phyloP scores from a whole-genome alignment of 1,140 invertebrate species.

The Protaetia brevitarsis region DNA sequence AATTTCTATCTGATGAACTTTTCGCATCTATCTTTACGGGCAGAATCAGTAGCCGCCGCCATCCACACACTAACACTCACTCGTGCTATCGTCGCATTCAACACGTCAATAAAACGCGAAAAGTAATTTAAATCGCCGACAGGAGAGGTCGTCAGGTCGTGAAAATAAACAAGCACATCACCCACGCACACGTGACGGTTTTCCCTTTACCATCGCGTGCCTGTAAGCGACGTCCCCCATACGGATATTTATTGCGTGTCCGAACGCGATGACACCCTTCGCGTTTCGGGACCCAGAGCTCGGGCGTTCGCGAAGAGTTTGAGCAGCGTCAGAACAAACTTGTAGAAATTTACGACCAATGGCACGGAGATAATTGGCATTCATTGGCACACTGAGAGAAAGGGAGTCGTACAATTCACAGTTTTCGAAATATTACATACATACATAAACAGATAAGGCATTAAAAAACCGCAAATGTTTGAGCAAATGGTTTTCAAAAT shows the following conservation, averaged over 20 bases:
- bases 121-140: background rate
- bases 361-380: too few relatives aligned
- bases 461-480: too few relatives aligned
- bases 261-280: background rate
- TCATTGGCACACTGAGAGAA: too few relatives aligned
- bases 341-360: constrained; percentile 1
- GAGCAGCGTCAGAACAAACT: background rate
- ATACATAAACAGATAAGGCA: too few relatives aligned
- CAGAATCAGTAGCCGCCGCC: background rate
- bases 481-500: too few relatives aligned
- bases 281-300: background rate
- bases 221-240: background rate
- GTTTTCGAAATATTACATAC: too few relatives aligned
- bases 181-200: background rate
- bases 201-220: background rate
- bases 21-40: too few relatives aligned
- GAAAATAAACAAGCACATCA: background rate
- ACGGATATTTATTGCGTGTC: background rate
- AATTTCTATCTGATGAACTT: too few relatives aligned
- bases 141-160: background rate
- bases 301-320: background rate
- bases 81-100: too few relatives aligned
- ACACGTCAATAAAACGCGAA: background rate
- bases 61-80: too few relatives aligned
- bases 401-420: too few relatives aligned